Evolutionary conservation across 1,140 invertebrate genomes (phyloP), one percentile per base, ranked within the genome.

Genomic region (Eumaeus atala): DNA sequence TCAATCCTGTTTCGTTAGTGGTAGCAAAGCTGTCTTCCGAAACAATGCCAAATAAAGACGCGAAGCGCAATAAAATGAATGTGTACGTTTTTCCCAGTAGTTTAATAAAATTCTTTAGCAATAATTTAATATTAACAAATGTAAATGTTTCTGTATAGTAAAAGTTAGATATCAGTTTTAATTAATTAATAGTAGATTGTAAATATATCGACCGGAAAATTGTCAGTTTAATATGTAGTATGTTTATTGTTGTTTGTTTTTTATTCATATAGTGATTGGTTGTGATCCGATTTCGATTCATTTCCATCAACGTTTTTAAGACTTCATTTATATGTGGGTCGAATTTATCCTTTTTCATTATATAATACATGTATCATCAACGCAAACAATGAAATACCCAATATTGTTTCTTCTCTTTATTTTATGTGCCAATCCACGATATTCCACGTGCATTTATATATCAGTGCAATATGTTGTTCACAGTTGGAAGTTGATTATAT

Each of bases 101-200:
- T 62, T 59, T 83, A 84, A 83, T 72, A 64, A 84, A 87, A 84
- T 78, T 84, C 77, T 82, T 68, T 84, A 87, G 83, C 83, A 87
- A 84, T 87, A 84, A 84, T 84, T 82, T 77, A 69, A 72, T 68
- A 75, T 72, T 78, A 79, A 67, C 75, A 6, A 78, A 78, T 86
- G 83, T 87, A 87, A 87, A 87, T 87, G 77, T 87, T 80, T 83
- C 79, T 87, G 81, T 86, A 86, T 86, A 86, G 75, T 74, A 78
- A 67, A 74, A 81, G 81, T 69, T 66, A 67, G 73, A 66, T 68
- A 69, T 71, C 68, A 74, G 56, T 67, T 74, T n/a, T n/a, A n/a
- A n/a, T n/a, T 67, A 73, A 76, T 72, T 68, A 75, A 67, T 72
- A 74, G 55, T 52, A 67, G 66, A 61, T 34, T 53, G 37, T 53